Evolutionary conservation across 2,888 invertebrate species (phyloP), one percentile per base, ranked within the genome.

Genomic region (Bimastos eiseni): DNA sequence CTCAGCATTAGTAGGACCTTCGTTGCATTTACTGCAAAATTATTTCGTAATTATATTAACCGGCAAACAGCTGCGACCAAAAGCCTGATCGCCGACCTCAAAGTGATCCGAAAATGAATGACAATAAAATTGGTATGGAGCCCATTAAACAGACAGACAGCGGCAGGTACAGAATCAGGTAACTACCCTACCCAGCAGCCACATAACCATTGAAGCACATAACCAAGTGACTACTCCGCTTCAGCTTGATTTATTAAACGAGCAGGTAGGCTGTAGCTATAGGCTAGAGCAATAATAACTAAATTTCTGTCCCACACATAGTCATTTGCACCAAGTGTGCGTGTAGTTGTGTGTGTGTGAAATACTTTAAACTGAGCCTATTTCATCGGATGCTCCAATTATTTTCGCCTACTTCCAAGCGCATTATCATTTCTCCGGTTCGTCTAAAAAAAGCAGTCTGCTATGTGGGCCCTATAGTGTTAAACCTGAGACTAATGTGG

Each of bases 41-140:
- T 70, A 70, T 70, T 70, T n/a, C 70, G 70, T n/a, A 70, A 70
- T 70, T 70, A 70, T 70, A n/a, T 70, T 70, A 70, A 70, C 70
- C 13, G 70, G 70, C 70, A 70, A n/a, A 70, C n/a, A 70, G 70
- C 70, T n/a, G 30, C 70, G 30, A 70, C 70, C 30, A n/a, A 70
- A n/a, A n/a, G n/a, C 70, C 70, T 70, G n/a, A 70, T 70, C 8
- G n/a, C n/a, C 70, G 70, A 70, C 70, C 70, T 70, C 70, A 70
- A 70, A 70, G 70, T 70, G 70, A 70, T 70, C 70, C 70, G 70
- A 17, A 70, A 70, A 70, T n/a, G 70, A n/a, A n/a, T 70, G 70
- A 70, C 70, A 70, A 70, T 70, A 70, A 70, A 70, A 70, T 70
- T 70, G 70, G 30, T 70, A 70, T 70, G 70, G n/a, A n/a, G 30